A percentile compares a stretch with the other conserved stretches of the same genome.
Conservation (phyloP, 1,140 invertebrate species). For the Tribolium madens region DNA sequence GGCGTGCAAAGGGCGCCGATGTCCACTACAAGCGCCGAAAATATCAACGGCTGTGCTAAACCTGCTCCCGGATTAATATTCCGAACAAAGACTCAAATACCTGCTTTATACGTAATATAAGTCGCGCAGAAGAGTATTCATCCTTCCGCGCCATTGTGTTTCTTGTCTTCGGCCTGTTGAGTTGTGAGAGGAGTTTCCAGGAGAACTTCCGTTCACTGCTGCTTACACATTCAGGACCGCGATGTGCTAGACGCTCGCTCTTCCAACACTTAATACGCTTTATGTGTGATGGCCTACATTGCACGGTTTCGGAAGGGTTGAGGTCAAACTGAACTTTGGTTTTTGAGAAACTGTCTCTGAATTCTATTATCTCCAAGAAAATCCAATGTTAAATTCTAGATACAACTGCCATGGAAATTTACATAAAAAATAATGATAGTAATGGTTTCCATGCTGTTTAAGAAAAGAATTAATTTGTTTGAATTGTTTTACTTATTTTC, state of each 20-base stretch:
- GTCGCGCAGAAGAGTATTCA: slow-evolving; percentile 35
- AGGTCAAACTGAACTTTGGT: neutral
- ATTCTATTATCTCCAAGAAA: too few relatives aligned
- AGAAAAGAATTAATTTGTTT: too few relatives aligned
- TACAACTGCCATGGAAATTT: too few relatives aligned
- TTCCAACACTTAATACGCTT: slow-evolving; percentile 46
- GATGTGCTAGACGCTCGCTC: slow-evolving; percentile 32
- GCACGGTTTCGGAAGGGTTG: neutral
- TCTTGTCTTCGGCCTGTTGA: slow-evolving; percentile 52
- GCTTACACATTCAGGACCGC: slow-evolving; percentile 45
- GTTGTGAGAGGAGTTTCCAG: slow-evolving; percentile 47
- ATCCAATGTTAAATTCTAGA: too few relatives aligned
- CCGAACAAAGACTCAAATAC: slow-evolving; percentile 32
- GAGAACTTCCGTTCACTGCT: slow-evolving; percentile 43
- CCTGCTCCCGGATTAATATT: slow-evolving; percentile 6
- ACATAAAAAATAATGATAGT: too few relatives aligned
- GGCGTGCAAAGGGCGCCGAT: slow-evolving; percentile 15
- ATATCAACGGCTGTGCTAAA: slow-evolving; percentile 6
- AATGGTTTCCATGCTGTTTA: too few relatives aligned
- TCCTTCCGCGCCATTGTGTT: slow-evolving; percentile 51
- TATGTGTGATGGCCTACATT: slow-evolving; percentile 3
- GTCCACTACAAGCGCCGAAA: slow-evolving; percentile 14
- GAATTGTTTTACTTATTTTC: too few relatives aligned
- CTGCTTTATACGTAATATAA: slow-evolving; percentile 37
- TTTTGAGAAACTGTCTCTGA: too few relatives aligned